Base-by-base conservation (phyloP, 1,140 invertebrate genomes). In the Liolophura sinensis region DNA sequence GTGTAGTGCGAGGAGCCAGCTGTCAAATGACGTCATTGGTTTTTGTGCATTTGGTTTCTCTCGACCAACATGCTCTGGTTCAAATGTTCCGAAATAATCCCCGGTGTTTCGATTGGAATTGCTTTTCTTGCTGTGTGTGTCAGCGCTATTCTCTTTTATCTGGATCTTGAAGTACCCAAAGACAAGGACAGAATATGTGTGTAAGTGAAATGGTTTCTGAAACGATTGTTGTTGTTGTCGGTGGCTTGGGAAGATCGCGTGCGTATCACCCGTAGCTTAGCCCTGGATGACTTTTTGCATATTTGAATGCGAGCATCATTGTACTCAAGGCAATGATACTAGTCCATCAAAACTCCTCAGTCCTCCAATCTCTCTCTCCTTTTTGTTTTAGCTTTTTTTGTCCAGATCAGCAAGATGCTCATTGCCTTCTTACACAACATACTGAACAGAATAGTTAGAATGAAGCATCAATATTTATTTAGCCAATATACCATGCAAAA, bases 31-130 rank as follows among this genome's bases (percentile, higher is more conserved):
- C 31, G 31, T 40, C 31, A 40, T 40, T 40, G 9, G 31, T 40
- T 40, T 40, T 9, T 40, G 31, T 40, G 31, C 31, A 40, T 40
- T 40, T 40, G 3, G 31, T 40, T 40, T 9, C 3, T 3, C 31
- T 5, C 31, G 9, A 40, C 12, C 18, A 62, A 68, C 56, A 60
- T 75, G 52, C 60, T 73, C 55, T 75, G 73, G 71, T 73, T 75
- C 57, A 68, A 62, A 57, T 75, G 73, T 60, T 64, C 72, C 59
- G 66, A 70, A 24, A 70, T 73, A n/a, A 67, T 74, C 57, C 68
- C 71, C 20, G 69, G 60, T 15, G 55, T 69, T 25, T 67, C 65
- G n/a, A 16, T 75, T 3, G 73, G 63, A 52, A 55, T 75, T 31
- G 15, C 50, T n/a, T 69, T 70, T 50, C 16, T 73, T n/a, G 66